phyloP scores from a whole-genome alignment of 2,113 vertebrate species.

The Sylvilagus bachmani region DNA sequence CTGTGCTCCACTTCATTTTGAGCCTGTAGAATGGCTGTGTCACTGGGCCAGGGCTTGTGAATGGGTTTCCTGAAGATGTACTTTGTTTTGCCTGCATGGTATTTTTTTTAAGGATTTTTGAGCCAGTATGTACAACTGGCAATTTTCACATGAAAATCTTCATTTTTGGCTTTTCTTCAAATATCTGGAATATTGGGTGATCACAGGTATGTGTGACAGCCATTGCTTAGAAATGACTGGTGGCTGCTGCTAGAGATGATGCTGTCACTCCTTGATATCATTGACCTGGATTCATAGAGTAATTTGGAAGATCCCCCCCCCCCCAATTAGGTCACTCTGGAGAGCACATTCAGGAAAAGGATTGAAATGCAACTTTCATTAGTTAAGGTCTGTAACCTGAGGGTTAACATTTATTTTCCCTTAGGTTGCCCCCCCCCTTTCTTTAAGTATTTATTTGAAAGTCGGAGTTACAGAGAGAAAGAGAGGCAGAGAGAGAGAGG shows the following conservation, averaged over 20 bases:
- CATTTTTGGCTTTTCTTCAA: not conserved
- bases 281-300: not conserved
- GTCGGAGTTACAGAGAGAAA: no score
- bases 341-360: not conserved
- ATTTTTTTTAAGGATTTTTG: not conserved
- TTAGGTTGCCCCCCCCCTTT: not conserved
- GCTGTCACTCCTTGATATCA: not conserved
- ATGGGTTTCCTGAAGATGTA: not conserved
- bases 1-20: not conserved
- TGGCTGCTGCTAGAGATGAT: not conserved
- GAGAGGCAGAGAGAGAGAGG: no score
- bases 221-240: not conserved
- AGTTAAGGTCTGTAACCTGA: not conserved
- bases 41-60: not conserved
- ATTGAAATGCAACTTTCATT: not conserved
- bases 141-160: slow-evolving; percentile 4
- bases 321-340: not conserved
- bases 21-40: not conserved
- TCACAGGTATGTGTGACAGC: not conserved
- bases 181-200: not conserved
- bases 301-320: not conserved
- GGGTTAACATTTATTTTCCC: slow-evolving; percentile 18
- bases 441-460: no score
- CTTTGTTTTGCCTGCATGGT: not conserved
- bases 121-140: not conserved